Base-by-base conservation (phyloP, 2,888 invertebrate genomes). In the Tridacna gigas region DNA sequence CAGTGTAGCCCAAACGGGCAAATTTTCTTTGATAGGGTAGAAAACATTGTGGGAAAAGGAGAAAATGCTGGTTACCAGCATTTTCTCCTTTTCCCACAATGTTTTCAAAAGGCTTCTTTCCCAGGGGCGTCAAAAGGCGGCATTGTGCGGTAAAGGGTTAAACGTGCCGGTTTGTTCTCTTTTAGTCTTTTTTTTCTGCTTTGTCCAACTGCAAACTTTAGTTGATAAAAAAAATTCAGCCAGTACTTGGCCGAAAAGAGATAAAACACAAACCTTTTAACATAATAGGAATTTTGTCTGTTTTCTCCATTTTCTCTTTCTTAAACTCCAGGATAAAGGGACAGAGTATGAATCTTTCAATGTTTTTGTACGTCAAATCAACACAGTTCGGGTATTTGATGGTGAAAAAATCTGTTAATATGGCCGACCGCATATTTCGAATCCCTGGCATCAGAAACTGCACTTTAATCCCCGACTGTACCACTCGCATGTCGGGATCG, bases 361-460 rank as follows among this genome's bases (percentile, higher is more conserved):
- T 86, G 79, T 92, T 92, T 60, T 86, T 88, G 78, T 86, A 92
- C 4, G 80, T 90, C 51, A 92, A 86, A 56, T 90, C 90, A 20
- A 91, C 88, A 60, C 88, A 88, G 71, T 86, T 89, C 1, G 93
- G 93, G 69, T 92, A 91, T 4, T 89, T 83, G 7, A 93, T 77
- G 13, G 84, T 86, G 76, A 93, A 91, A 78, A 86, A 92, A 63
- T 84, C 80, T n/a, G 80, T 81, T 26, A 91, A 65, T 12, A 81
- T 47, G 0, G 90, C 86, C 26, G 84, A 80, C 45, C 88, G 73
- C 71, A 71, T 71, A 47, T 67, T 88, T 60, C 90, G 71, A 28
- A 91, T 90, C 0, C 79, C 69, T 11, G 91, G 90, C 90, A 92
- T 91, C 75, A 90, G 28, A 79, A 90, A 85, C 83, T 92, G 91